Evolutionary conservation across 1,140 invertebrate genomes (phyloP).

Genomic region (Drosophila nasuta): DNA sequence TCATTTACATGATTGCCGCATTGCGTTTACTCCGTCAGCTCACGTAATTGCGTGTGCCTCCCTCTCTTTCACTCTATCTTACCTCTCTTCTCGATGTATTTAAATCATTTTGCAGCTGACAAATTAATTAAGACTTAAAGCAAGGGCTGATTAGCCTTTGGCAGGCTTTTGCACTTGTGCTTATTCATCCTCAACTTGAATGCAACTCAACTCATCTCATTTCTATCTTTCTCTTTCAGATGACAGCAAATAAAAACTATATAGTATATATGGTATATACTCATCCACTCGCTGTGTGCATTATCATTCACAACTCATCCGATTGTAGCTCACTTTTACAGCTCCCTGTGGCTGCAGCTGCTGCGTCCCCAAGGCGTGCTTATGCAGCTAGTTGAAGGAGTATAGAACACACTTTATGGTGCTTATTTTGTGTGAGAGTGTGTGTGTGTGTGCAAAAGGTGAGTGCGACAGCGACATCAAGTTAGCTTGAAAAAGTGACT

Average conservation of each 20-base stretch:
- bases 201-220: slow-evolving; percentile 4
- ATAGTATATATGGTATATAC: background rate
- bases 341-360: slow-evolving; percentile 17
- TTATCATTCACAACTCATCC: slow-evolving; percentile 83
- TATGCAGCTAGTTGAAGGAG: slow-evolving; percentile 56
- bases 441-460: slow-evolving; percentile 28
- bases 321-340: slow-evolving; percentile 69
- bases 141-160: slow-evolving; percentile 48
- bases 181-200: slow-evolving; percentile 32
- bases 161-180: slow-evolving; percentile 35
- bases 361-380: slow-evolving; percentile 59
- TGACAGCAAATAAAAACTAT: background rate
- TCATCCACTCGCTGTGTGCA: slow-evolving; percentile 30
- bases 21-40: slow-evolving; percentile 67
- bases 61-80: too few relatives aligned
- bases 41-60: slow-evolving; percentile 44
- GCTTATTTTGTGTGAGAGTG: slow-evolving; percentile 42
- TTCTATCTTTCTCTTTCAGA: slow-evolving; percentile 10
- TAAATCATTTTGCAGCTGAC: slow-evolving; percentile 68
- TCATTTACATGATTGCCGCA: slow-evolving; percentile 84
- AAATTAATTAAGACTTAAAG: slow-evolving; percentile 74
- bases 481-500: slow-evolving; percentile 76
- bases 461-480: slow-evolving; percentile 51
- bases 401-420: slow-evolving; percentile 35
- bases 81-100: slow-evolving; percentile 34